Base-by-base conservation (phyloP, 2,113 vertebrate species). In the Riparia riparia region DNA sequence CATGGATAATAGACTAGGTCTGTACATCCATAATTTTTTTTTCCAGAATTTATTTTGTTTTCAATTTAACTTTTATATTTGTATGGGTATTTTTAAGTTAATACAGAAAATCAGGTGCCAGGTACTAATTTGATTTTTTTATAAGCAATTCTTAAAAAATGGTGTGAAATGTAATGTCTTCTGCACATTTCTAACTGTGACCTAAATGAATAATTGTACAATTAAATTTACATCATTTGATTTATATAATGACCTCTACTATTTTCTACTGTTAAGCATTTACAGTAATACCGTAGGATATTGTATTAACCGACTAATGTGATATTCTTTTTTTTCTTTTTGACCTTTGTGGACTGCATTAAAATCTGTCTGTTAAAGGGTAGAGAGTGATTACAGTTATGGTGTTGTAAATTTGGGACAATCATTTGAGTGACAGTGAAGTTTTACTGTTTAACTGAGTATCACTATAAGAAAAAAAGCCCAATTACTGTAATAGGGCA, bases 381-480 rank as follows among this genome's bases (percentile, higher is more conserved):
- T 73, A 73, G 58, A 80, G 11, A 45, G 68, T 83, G 60, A 74
- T 93, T 91, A 77, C 34, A 73, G 50, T 77, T 83, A 72, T 8
- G 28, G 39, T 31, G 26, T 14, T 63, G 29, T 95, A 95, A 96
- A 96, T 86, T 82, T 88, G 20, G 63, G 26, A 19, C 31, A 91
- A 92, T 85, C 39, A 58, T 87, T 73, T 82, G 50, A 90, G 14
- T 83, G 82, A 77, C 72, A 90, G 20, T 54, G 49, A 93, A 80
- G 24, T 83, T 94, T 90, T 76, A 86, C 53, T 66, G 12, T 83
- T 94, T 89, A 91, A 82, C 45, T 18, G 54, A 90, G 31, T 83
- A 86, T 20, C 22, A 15, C 8, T 63, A 21, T 63, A 64, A 81
- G 68, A 73, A 88, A 91, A 81, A 83, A 84, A 54, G 25, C 12